phyloP scores from a whole-genome alignment of 2,113 vertebrate genomes.

The Plotosus lineatus region DNA sequence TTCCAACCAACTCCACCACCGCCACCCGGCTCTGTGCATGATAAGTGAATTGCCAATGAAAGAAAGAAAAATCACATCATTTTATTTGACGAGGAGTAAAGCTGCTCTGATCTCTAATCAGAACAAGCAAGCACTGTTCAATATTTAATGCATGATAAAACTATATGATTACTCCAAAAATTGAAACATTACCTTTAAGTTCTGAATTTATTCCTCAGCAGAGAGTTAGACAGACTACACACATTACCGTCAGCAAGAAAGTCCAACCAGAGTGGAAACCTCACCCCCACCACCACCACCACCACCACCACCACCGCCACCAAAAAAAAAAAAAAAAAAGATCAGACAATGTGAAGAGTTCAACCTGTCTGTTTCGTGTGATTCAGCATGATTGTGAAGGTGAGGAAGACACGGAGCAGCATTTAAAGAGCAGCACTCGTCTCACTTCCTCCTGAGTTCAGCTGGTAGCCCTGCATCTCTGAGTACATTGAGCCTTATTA shows the following conservation, averaged over 20 bases:
- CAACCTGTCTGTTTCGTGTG: slow-evolving; percentile 15
- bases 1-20: no score
- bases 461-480: neutral
- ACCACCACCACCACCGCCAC: neutral
- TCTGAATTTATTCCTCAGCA: neutral
- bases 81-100: neutral
- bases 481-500: slow-evolving; percentile 7
- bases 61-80: neutral
- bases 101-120: neutral
- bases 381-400: slow-evolving; percentile 6
- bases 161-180: neutral
- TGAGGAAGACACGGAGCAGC: neutral
- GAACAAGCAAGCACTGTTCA: neutral
- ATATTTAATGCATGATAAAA: neutral
- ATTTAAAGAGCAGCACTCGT: slow-evolving; percentile 8
- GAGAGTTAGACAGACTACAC: neutral
- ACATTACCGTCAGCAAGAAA: neutral
- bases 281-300: no score
- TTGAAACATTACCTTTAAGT: neutral
- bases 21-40: no score
- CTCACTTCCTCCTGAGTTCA: slow-evolving; percentile 31
- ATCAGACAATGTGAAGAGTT: slow-evolving; percentile 24
- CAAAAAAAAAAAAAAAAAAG: neutral
- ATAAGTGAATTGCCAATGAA: neutral
- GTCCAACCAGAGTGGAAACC: neutral